Conservation (phyloP, 2,797 vertebrate genomes). For the Periparus ater region DNA sequence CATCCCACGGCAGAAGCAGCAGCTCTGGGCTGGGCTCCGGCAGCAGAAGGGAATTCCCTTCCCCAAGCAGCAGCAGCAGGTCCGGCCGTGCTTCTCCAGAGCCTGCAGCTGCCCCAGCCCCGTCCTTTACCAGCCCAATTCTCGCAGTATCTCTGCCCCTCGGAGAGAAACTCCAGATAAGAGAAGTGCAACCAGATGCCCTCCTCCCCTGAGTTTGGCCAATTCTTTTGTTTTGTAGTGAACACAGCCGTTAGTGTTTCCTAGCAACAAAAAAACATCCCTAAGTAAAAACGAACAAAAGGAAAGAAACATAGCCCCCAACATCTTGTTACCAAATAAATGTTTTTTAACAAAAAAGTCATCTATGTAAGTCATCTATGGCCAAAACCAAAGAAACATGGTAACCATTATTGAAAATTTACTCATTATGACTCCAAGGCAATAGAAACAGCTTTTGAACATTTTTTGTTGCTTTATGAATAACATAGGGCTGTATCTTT, state of each 20-base stretch:
- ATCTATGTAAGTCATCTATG: neutral
- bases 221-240: neutral
- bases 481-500: neutral
- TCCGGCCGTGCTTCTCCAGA: rapidly evolving
- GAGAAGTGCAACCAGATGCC: neutral
- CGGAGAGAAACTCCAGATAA: neutral
- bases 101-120: neutral
- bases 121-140: neutral
- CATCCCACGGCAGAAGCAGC: rapidly evolving
- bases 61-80: neutral
- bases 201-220: neutral
- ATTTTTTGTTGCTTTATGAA: neutral
- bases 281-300: neutral
- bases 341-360: neutral
- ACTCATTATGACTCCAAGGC: neutral
- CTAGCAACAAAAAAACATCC: neutral
- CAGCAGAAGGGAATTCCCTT: neutral
- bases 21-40: too few species aligned
- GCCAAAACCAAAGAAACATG: neutral
- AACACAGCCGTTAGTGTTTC: neutral
- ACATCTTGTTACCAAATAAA: neutral
- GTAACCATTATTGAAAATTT: neutral
- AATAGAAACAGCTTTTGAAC: neutral
- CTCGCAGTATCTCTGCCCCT: rapidly evolving
- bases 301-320: neutral